A percentile compares a stretch with the other conserved stretches of the same genome.
Evolutionary conservation across 2,113 vertebrate genomes (phyloP).

Genomic region (Myanophis thanlyinensis): DNA sequence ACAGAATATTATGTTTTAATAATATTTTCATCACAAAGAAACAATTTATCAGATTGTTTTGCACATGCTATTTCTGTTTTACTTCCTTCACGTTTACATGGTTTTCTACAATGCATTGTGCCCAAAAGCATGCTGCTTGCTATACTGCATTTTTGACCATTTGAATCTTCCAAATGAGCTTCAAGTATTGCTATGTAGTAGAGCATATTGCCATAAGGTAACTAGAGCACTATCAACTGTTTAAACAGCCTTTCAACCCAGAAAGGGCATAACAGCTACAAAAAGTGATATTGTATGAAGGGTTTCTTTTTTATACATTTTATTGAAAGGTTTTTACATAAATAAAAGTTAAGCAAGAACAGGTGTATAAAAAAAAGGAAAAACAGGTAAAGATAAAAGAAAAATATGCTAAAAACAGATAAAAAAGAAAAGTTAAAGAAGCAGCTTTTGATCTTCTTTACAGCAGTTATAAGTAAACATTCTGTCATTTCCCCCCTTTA

Average conservation of each 20-base stretch:
- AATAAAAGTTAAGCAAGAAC: not conserved
- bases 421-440: not conserved
- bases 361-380: not conserved
- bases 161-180: not conserved
- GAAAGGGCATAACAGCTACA: not conserved
- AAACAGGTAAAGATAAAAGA: not conserved
- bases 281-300: not conserved
- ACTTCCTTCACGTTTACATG: not conserved
- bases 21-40: conserved; percentile 55
- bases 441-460: not conserved
- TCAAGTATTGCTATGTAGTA: not conserved
- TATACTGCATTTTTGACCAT: not conserved
- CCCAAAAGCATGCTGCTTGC: not conserved
- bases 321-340: not conserved
- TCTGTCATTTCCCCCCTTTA: not conserved
- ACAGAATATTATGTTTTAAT: conserved; percentile 49
- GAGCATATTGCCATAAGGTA: not conserved
- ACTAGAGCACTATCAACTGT: not conserved
- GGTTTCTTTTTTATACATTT: not conserved
- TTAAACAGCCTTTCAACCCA: not conserved
- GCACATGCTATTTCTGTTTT: conserved; percentile 45
- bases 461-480: not conserved
- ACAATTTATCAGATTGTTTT: conserved; percentile 62
- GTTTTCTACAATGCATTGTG: not conserved
- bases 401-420: not conserved